Evolutionary conservation across 2,797 vertebrate species (phyloP), one percentile per base, ranked within the genome.

Genomic region (Molothrus aeneus): DNA sequence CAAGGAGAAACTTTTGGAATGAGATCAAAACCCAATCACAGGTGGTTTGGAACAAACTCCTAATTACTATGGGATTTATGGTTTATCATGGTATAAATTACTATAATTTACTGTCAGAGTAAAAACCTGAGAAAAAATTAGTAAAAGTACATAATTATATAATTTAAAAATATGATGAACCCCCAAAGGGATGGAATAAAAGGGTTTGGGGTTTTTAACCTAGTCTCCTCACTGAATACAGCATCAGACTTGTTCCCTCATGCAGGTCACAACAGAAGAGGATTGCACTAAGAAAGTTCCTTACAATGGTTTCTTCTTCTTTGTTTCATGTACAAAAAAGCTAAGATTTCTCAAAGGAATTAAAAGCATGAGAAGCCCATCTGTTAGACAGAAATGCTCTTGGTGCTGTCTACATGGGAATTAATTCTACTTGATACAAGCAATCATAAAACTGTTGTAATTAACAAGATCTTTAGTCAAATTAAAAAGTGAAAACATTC

Each of bases 351-450:
- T 51, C 60, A 70, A 84, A 86, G 51, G 74, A 88, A 77, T 91
- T 85, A 91, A 53, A 88, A 82, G 6, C 40, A 73, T 17, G 17
- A 95, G 74, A 86, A 79, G 12, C 24, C 73, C 78, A 94, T 88
- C 80, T 94, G 88, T 82, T 84, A 70, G 36, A 61, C 83, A 88
- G 93, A 95, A 90, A 82, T 85, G 40, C 40, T 90, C 60, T 47
- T 53, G 20, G 53, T 68, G 34, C 21, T 2, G 8, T 95, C 80
- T 74, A 86, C 78, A 73, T 73, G 60, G 51, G 40, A 85, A 81
- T 7, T 4, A 85, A 81, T 80, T 81, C 66, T 54, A 66, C 43
- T 85, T 82, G 40, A 73, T 70, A 57, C 19, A 73, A 95, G 73
- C 92, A 88, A 48, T 22, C 6, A n/a, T 75, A 84, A 86, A 90